Base-by-base conservation (phyloP, 1,140 invertebrate species). In the Delia radicum region DNA sequence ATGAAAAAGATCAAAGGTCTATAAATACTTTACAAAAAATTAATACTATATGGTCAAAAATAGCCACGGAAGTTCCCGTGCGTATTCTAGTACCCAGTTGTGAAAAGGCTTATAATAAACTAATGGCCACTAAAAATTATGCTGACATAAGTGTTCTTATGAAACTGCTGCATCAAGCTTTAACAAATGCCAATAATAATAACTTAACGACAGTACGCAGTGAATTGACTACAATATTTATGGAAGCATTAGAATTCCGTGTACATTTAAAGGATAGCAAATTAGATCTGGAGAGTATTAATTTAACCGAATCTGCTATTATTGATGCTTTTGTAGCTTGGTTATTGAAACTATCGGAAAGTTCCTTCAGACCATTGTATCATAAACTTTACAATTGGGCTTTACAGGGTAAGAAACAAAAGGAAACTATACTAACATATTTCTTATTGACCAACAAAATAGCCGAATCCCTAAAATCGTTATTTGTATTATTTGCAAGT, bases 401-500 rank as follows among this genome's bases (percentile, higher is more conserved):
- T 2, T 88, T 92, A 46, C 88, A 91, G 77, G 88, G 89, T 81
- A 85, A 88, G 65, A 88, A 89, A 69, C 65, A 76, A 55, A 76
- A 67, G 74, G 82, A 83, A 67, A 78, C 80, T 1, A 77, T 80
- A 3, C 76, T 86, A 5, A 87, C 86, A 28, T 88, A 87, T 84
- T 90, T 86, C 85, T 91, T 92, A 81, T 82, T 96, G 29, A 93
- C 93, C 61, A 90, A 89, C 72, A 91, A 90, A 26, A 91, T 97
- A 74, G 94, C 95, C 0, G 91, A 94, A 65, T 91, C 91, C 71
- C 86, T 98, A 8, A 95, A 96, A 85, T 94, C 94, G 26, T 87
- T 98, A 0, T 98, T 98, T 85, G 91, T 95, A 1, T 86, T 96
- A 27, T 97, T 98, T 85, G 95, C 95, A 67, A 93, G 92, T 5